Evolutionary conservation across 2,888 invertebrate species (phyloP).

Genomic region (Nebria salina): DNA sequence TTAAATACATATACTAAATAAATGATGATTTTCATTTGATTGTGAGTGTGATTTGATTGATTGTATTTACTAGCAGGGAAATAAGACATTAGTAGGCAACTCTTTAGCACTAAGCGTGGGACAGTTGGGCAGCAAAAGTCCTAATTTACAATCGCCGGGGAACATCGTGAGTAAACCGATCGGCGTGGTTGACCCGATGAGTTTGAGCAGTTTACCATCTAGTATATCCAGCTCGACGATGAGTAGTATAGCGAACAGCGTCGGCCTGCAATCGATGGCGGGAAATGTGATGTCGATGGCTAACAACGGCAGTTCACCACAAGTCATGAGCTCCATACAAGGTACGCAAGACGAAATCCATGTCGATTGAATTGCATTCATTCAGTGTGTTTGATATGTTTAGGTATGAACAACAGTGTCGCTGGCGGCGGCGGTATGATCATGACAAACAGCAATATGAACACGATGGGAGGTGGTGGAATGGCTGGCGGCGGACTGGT

Average conservation of each 20-base stretch:
- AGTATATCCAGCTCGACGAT: slow-evolving; percentile 66
- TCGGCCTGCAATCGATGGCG: slow-evolving; percentile 64
- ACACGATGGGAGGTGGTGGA: slow-evolving; percentile 67
- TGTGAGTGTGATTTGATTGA: background rate
- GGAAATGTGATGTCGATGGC: slow-evolving; percentile 70
- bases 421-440: slow-evolving; percentile 75
- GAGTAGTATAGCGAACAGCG: slow-evolving; percentile 62
- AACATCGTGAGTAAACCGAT: slow-evolving; percentile 77
- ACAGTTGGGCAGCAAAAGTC: slow-evolving; percentile 83
- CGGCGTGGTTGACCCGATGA: slow-evolving; percentile 69
- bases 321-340: slow-evolving; percentile 79
- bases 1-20: background rate
- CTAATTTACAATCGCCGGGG: slow-evolving; percentile 85
- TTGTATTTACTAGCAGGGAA: slow-evolving; percentile 65
- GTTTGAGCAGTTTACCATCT: slow-evolving; percentile 67
- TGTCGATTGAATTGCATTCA: too few relatives aligned
- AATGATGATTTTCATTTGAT: background rate
- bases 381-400: slow-evolving; percentile 41
- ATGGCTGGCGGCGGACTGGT: slow-evolving; percentile 80
- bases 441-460: slow-evolving; percentile 80
- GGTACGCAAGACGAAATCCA: slow-evolving; percentile 59
- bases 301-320: slow-evolving; percentile 75
- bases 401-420: slow-evolving; percentile 76
- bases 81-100: slow-evolving; percentile 76
- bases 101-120: slow-evolving; percentile 78